phyloP scores from a whole-genome alignment of 2,113 vertebrate species.

The Toxostoma redivivum region DNA sequence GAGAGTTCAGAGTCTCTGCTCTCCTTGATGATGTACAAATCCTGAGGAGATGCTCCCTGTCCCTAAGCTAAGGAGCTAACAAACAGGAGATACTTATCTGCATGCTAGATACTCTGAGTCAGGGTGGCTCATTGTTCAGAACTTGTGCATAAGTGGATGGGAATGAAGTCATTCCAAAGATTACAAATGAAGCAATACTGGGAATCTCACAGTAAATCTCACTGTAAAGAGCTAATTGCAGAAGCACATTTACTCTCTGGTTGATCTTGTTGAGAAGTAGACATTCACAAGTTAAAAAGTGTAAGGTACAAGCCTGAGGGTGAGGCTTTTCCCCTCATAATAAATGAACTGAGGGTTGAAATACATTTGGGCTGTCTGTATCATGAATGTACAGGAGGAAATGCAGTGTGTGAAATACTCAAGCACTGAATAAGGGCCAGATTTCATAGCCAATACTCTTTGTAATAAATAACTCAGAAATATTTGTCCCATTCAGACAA shows the following conservation, averaged over 20 bases:
- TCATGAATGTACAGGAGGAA: neutral
- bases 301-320: neutral
- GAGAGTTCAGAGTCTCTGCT: neutral
- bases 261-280: neutral
- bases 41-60: neutral
- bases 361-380: neutral
- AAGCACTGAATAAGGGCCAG: neutral
- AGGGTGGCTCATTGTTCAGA: neutral
- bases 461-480: neutral
- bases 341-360: neutral
- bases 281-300: neutral
- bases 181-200: neutral
- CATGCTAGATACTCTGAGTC: neutral
- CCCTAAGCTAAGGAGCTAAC: neutral
- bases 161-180: neutral
- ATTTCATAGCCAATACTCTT: neutral
- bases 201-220: neutral
- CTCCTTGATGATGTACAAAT: neutral
- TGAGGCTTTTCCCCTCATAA: neutral
- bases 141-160: neutral
- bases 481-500: neutral
- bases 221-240: neutral
- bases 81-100: neutral
- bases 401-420: neutral
- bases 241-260: neutral